phyloP scores from a whole-genome alignment of 1,140 invertebrate genomes.

The Holotrichia oblita region DNA sequence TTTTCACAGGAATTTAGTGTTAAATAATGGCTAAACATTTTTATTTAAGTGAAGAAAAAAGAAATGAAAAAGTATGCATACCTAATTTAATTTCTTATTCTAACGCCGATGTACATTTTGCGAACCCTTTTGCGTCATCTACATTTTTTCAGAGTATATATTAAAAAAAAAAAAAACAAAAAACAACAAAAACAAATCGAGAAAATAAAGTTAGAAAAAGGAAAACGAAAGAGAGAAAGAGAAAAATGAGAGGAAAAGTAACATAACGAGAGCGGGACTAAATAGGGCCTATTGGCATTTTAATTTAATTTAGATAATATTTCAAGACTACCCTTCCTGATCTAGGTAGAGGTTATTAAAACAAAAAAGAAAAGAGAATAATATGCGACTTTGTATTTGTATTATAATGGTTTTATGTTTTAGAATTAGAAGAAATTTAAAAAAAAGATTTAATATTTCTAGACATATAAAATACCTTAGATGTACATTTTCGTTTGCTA shows the following conservation, averaged over 20 bases:
- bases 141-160: constrained; percentile 21
- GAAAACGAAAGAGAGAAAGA: constrained; percentile 17
- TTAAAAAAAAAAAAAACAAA: constrained; percentile 29
- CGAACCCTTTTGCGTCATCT: constrained; percentile 28
- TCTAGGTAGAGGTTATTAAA: constrained; percentile 52
- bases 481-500: constrained; percentile 56
- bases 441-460: constrained; percentile 51
- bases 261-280: not conserved
- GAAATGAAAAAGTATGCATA: constrained; percentile 50
- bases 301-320: constrained; percentile 53
- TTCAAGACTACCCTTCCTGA: constrained; percentile 53
- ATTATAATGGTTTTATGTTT: constrained; percentile 60
- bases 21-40: constrained; percentile 48
- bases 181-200: constrained; percentile 14
- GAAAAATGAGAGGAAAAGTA: not conserved
- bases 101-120: constrained; percentile 50
- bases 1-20: constrained; percentile 55
- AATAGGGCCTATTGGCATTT: constrained; percentile 49
- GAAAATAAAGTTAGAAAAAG: not conserved
- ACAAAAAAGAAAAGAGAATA: constrained; percentile 37
- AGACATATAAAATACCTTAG: constrained; percentile 47
- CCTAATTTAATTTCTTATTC: constrained; percentile 51
- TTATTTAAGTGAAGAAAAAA: constrained; percentile 50
- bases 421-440: constrained; percentile 53
- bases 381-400: constrained; percentile 56